Evolutionary conservation across 2,113 vertebrate species (phyloP), one percentile per base, ranked within the genome.

Genomic region (Rhinopomastus cyanomelas): DNA sequence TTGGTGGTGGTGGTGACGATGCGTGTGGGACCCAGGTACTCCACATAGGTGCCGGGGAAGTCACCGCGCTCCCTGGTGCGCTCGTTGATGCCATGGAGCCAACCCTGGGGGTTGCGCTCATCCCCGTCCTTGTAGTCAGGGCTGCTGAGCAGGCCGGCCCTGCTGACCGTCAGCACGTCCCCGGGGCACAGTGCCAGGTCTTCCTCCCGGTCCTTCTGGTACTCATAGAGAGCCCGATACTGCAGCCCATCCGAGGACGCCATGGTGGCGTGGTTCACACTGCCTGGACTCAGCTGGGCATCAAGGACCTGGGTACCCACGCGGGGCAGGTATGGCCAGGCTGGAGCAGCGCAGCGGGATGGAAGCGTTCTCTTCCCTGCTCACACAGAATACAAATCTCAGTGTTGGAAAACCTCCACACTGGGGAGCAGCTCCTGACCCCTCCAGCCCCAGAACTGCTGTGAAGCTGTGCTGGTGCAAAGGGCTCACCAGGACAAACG

Each of bases 41-140:
- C 98, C 96, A 98, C 98, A 89, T 97, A 98, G 30, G 98, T 98
- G 87, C 98, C 97, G 1, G 98, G 98, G 69, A 98, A 98, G 96
- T 98, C 90, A 2, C 98, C 98, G 13, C 96, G 97, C 85, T 98
- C 98, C 92, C 98, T 98, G 96, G 97, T 98, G 92, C 97, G 93
- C 79, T 98, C 97, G 29, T 98, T 98, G 95, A 97, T 87, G 85
- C 98, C 98, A 11, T 97, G 97, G 81, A 98, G 96, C 98, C 98
- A 98, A 19, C 98, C 98, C 27, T 96, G 95, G 79, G 97, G 97
- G 94, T 37, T 97, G 13, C 92, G 93, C 91, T 98, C 98, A 2
- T 96, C 97, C 12, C 97, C 98, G 13, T 98, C 98, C 95, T 98
- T 97, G 93, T 95, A 97, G 78, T 97, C 96, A 37, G 95, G 97